Percentiles rank a stretch among this genome's conserved stretches.
These are phyloP conservation scores for Notolabrus celidotus DNA, from an alignment of 2,797 vertebrate species.

Conservation along the genomic window DNA sequence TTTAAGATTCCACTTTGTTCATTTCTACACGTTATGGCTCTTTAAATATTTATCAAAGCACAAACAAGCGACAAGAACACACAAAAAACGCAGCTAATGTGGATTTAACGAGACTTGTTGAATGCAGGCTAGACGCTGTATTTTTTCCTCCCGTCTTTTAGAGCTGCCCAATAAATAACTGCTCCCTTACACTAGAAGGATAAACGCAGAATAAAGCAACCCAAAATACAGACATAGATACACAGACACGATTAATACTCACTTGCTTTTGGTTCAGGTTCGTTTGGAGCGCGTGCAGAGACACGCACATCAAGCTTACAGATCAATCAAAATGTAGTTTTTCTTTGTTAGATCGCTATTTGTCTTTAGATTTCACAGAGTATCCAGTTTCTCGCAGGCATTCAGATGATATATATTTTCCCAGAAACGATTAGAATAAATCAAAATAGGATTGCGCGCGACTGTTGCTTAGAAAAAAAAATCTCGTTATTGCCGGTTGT, in stretches of 20 bases:
- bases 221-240: constrained; percentile 60
- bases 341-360: constrained; percentile 70
- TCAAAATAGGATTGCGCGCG: constrained; percentile 61
- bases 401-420: constrained; percentile 54
- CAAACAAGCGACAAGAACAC: constrained; percentile 15
- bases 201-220: constrained; percentile 62
- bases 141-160: not conserved
- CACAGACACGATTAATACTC: constrained; percentile 84
- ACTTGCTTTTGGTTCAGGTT: constrained; percentile 83
- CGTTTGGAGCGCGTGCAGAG: constrained; percentile 76
- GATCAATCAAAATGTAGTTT: constrained; percentile 78
- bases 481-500: constrained; percentile 73
- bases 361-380: constrained; percentile 69
- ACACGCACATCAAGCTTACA: constrained; percentile 76
- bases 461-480: constrained; percentile 60
- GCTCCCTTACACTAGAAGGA: constrained; percentile 33
- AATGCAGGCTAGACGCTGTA: constrained; percentile 68
- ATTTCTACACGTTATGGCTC: constrained; percentile 11
- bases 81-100: constrained; percentile 28
- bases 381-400: constrained; percentile 78
- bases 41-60: constrained; percentile 39
- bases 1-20: constrained; percentile 13
- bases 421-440: constrained; percentile 40
- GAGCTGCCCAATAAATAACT: constrained; percentile 15
- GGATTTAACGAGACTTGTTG: constrained; percentile 84